A percentile compares a stretch with the other conserved stretches of the same genome.
Evolutionary conservation across 2,113 vertebrate genomes (phyloP).

Genomic region (Noturus placidus): DNA sequence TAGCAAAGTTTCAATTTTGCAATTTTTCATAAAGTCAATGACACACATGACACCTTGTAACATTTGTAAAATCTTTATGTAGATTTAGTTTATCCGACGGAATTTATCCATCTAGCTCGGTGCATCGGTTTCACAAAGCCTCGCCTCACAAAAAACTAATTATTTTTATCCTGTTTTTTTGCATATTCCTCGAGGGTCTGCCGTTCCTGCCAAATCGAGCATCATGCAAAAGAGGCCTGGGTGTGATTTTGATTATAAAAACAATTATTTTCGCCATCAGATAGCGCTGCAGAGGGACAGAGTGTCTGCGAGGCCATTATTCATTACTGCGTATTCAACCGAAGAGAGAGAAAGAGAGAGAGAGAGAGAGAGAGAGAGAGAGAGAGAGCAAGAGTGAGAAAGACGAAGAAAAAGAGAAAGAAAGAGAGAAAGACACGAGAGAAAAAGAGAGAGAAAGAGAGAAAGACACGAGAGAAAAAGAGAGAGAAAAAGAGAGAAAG

Average conservation of each 20-base stretch:
- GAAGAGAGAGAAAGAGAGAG: background rate
- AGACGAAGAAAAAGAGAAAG: background rate
- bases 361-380: background rate
- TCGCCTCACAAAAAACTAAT: slow-evolving; percentile 38
- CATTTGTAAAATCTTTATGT: background rate
- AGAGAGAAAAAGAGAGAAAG: too few species aligned
- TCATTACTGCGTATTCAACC: slow-evolving; percentile 48
- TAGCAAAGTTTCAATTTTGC: background rate
- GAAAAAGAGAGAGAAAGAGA: background rate
- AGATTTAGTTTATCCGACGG: background rate
- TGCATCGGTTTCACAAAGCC: background rate
- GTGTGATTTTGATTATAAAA: slow-evolving; percentile 66
- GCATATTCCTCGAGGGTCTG: slow-evolving; percentile 22
- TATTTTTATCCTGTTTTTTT: slow-evolving; percentile 50
- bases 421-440: slow-evolving; percentile 1
- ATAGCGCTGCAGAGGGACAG: slow-evolving; percentile 53
- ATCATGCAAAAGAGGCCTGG: slow-evolving; percentile 46
- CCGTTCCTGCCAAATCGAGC: slow-evolving; percentile 39
- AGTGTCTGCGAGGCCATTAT: slow-evolving; percentile 56
- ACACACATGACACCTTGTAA: background rate
- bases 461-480: background rate
- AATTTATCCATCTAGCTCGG: background rate
- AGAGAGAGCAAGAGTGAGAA: background rate
- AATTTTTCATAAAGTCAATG: background rate
- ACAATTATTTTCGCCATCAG: slow-evolving; percentile 62